Conservation (phyloP, 2,113 vertebrate genomes). For the Megaceryle maxima region DNA sequence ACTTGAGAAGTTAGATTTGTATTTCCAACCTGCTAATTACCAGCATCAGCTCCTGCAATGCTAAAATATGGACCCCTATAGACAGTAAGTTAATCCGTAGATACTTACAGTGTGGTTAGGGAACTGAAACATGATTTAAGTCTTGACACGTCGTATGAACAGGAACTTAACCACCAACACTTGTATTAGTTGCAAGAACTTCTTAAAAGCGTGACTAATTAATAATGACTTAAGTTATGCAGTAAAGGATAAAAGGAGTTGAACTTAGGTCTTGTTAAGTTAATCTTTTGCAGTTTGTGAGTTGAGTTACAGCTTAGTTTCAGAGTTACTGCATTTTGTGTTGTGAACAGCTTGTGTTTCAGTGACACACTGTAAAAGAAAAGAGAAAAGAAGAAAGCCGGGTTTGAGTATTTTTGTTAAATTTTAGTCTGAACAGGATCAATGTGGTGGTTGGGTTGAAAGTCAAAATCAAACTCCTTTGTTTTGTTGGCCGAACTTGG, state of each 20-base stretch:
- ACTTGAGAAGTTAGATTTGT: not conserved
- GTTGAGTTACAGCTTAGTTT: not conserved
- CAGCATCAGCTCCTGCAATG: not conserved
- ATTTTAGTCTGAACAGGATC: not conserved
- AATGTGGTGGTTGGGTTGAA: not conserved
- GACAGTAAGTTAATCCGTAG: not conserved
- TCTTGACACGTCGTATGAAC: not conserved
- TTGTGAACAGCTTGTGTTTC: not conserved
- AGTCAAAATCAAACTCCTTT: not conserved
- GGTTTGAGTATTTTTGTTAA: not conserved
- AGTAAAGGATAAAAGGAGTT: not conserved
- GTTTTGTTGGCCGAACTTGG: not conserved
- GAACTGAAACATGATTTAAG: not conserved
- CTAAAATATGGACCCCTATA: not conserved
- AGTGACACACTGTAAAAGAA: not conserved
- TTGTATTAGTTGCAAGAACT: not conserved
- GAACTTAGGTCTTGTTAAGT: not conserved
- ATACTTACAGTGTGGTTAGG: not conserved
- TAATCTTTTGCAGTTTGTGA: not conserved
- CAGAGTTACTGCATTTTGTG: not conserved
- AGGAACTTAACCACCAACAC: not conserved
- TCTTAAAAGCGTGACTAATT: not conserved
- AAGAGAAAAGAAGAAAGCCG: not conserved
- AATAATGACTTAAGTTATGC: not conserved
- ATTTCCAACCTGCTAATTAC: not conserved